Evolutionary conservation across 1,140 invertebrate genomes (phyloP), one percentile per base, ranked within the genome.

Genomic region (Drosophila suzukii): DNA sequence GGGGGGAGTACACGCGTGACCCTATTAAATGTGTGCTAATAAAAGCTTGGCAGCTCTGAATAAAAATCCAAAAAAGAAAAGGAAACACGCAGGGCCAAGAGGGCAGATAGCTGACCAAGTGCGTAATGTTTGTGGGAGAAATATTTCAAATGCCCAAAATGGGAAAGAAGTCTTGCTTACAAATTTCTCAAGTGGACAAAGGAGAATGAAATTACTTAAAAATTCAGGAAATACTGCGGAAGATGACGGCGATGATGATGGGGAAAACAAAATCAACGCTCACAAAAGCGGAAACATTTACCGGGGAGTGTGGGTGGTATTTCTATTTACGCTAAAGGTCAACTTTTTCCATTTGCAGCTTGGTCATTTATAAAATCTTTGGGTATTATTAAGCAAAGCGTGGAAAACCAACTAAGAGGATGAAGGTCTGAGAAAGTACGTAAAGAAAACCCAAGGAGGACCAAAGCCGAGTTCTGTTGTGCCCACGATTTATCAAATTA

Each of bases 1-100:
- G 46, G 27, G 30, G 68, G 63, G 44, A 41, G 70, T 61, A 84
- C 84, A 89, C 84, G 84, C 84, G 84, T 89, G 84, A 90, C 84
- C 84, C 84, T 89, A 89, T 89, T 89, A 90, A 89, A 89, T 89
- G 81, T 90, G 84, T 89, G 84, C 84, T 89, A 89, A 89, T 89
- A 89, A 89, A 89, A 89, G 83, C 84, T 71, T 60, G 65, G 58
- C 50, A 75, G 78, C 65, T 58, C 44, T 34, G 53, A 77, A n/a
- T n/a, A 51, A 50, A 55, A 81, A 67, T 55, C 34, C 56, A 20
- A 60, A 15, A 38, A 47, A 20, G 17, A 10, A 30, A 24, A n/a
- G 27, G 13, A 27, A 8, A 55, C 54, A 76, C 43, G 44, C 30
- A 55, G 55, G 6, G 27, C 3, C 13, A 8, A 20, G 32, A 5